Evolutionary conservation across 2,113 vertebrate genomes (phyloP).

Genomic region (Trogon melanurus): DNA sequence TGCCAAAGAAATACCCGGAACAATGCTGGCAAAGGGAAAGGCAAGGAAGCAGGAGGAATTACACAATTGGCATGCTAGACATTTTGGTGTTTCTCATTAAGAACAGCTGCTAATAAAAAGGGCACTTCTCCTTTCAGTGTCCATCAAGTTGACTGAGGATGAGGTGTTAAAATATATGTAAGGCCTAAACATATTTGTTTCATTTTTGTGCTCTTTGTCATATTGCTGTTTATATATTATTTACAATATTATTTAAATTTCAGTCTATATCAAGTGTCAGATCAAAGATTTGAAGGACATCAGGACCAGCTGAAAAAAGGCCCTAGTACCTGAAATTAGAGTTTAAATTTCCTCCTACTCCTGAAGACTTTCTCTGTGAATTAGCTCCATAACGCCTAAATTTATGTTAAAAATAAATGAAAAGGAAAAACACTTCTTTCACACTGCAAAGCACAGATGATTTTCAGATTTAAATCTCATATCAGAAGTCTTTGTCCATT

Average conservation of each 20-base stretch:
- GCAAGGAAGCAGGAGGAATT: not conserved
- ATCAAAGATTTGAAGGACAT: not conserved
- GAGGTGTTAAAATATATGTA: not conserved
- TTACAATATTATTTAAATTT: not conserved
- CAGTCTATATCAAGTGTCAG: not conserved
- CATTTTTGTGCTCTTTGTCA: not conserved
- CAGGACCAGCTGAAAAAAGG: not conserved
- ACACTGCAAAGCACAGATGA: not conserved
- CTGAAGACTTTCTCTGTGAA: not conserved
- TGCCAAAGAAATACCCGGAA: not conserved
- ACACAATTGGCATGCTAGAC: not conserved
- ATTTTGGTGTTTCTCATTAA: not conserved
- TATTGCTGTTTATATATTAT: accelerated
- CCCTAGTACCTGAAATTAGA: not conserved
- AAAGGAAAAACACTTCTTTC: not conserved
- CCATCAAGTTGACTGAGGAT: not conserved
- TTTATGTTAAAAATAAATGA: not conserved
- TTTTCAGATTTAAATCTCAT: not conserved
- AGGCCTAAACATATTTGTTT: not conserved
- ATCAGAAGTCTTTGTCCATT: not conserved
- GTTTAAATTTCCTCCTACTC: not conserved
- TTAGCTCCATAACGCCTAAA: not conserved
- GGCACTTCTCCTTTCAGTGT: not conserved
- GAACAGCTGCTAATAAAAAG: not conserved
- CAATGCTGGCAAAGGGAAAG: not conserved